A percentile compares a stretch with the other conserved stretches of the same genome.
Evolutionary conservation across 2,888 invertebrate genomes (phyloP).

Genomic region (Meteorus cinctellus): DNA sequence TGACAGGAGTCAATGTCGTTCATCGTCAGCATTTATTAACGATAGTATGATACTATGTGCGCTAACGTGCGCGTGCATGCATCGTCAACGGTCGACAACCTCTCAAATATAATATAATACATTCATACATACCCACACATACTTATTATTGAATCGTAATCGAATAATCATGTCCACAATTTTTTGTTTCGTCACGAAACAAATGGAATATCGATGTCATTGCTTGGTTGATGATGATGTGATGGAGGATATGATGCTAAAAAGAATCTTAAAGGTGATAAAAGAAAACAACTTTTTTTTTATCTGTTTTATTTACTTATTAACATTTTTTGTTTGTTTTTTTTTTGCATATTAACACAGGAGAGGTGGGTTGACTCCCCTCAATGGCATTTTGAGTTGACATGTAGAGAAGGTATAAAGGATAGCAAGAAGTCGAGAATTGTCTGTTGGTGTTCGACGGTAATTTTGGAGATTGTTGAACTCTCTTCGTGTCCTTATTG

Average conservation of each 20-base stretch:
- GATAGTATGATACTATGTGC: neutral
- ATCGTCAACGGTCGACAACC: constrained; percentile 3
- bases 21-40: constrained; percentile 12
- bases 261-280: too few species aligned
- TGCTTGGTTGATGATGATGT: too few species aligned
- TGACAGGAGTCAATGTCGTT: constrained; percentile 12
- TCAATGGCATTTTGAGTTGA: constrained; percentile 11
- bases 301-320: neutral
- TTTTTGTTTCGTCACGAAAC: neutral
- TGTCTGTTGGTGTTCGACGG: constrained; percentile 37
- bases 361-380: neutral
- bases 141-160: neutral
- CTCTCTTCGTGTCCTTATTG: constrained; percentile 38
- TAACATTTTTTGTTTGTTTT: neutral
- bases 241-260: too few species aligned
- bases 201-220: too few species aligned
- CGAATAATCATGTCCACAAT: neutral
- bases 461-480: constrained; percentile 61
- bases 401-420: neutral
- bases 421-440: neutral
- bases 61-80: neutral
- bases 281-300: neutral
- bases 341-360: neutral
- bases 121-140: neutral
- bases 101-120: constrained; percentile 18